phyloP scores from a whole-genome alignment of 2,888 invertebrate species.

The Trichopoda pennipes region DNA sequence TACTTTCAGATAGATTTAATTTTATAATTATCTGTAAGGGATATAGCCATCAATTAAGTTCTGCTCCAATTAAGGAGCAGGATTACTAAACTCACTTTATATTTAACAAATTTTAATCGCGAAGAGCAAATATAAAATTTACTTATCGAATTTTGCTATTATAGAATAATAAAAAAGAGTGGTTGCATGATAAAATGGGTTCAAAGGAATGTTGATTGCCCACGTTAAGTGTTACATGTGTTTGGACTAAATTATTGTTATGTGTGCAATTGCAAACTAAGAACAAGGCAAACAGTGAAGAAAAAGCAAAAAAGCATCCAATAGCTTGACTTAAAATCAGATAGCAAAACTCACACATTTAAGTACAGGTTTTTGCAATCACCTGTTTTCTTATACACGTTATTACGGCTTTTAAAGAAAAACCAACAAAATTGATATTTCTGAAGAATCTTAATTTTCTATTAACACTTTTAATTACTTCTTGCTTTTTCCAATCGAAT shows the following conservation, averaged over 20 bases:
- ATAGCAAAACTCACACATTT: slow-evolving; percentile 32
- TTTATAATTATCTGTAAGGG: too few species aligned
- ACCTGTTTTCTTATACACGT: background rate
- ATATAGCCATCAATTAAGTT: too few species aligned
- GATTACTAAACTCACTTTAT: too few species aligned
- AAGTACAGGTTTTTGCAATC: slow-evolving; percentile 33
- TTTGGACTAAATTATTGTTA: slow-evolving; percentile 34
- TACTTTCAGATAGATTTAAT: too few species aligned
- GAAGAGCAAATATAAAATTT: background rate
- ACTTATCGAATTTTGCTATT: background rate
- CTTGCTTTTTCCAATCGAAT: background rate
- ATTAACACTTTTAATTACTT: too few species aligned
- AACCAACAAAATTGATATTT: background rate
- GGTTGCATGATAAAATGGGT: background rate
- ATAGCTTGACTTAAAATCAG: slow-evolving; percentile 38
- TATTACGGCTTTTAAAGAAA: background rate
- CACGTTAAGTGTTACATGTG: slow-evolving; percentile 30
- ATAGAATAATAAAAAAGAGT: background rate
- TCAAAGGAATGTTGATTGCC: slow-evolving; percentile 54
- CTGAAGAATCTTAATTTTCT: slow-evolving; percentile 1
- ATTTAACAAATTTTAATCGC: background rate
- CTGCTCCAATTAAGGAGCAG: too few species aligned
- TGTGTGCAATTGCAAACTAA: slow-evolving; percentile 29
- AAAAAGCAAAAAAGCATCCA: slow-evolving; percentile 14
- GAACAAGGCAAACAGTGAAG: background rate